Conservation (phyloP, 2,113 vertebrate species). For the Proterorhinus semilunaris region DNA sequence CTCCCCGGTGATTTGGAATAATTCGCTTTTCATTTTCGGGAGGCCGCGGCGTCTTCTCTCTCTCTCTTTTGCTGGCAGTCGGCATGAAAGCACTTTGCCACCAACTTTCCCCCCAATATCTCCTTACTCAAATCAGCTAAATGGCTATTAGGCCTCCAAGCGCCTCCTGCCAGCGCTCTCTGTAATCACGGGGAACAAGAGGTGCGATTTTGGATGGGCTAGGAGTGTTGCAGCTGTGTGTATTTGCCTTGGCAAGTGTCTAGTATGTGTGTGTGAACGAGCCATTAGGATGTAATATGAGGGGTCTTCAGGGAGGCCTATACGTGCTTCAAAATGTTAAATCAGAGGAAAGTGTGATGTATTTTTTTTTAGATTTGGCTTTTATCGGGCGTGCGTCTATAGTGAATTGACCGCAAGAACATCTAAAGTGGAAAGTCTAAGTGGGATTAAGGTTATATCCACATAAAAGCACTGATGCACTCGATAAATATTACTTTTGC, state of each 20-base stretch:
- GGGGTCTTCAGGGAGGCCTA: slow-evolving; percentile 32
- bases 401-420: background rate
- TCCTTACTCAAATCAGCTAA: slow-evolving; percentile 76
- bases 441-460: slow-evolving; percentile 7
- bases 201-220: slow-evolving; percentile 67
- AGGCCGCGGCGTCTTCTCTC: slow-evolving; percentile 63
- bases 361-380: slow-evolving; percentile 6
- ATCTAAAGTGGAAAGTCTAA: background rate
- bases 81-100: slow-evolving; percentile 73
- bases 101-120: slow-evolving; percentile 76
- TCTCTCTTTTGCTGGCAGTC: slow-evolving; percentile 69
- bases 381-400: slow-evolving; percentile 6
- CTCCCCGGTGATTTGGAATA: slow-evolving; percentile 76
- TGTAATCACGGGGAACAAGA: slow-evolving; percentile 70
- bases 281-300: slow-evolving; percentile 50
- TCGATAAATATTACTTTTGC: slow-evolving; percentile 1
- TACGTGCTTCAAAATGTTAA: slow-evolving; percentile 30
- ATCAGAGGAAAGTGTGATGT: slow-evolving; percentile 25
- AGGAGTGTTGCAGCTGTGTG: slow-evolving; percentile 69
- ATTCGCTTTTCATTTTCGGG: slow-evolving; percentile 77
- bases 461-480: background rate
- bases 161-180: slow-evolving; percentile 68
- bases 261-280: slow-evolving; percentile 32
- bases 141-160: slow-evolving; percentile 69
- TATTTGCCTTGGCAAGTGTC: slow-evolving; percentile 55